Percentiles rank a stretch among this genome's conserved stretches.
phyloP scores from a whole-genome alignment of 92 coral and sea anemone species.

The Porites evermanni region DNA sequence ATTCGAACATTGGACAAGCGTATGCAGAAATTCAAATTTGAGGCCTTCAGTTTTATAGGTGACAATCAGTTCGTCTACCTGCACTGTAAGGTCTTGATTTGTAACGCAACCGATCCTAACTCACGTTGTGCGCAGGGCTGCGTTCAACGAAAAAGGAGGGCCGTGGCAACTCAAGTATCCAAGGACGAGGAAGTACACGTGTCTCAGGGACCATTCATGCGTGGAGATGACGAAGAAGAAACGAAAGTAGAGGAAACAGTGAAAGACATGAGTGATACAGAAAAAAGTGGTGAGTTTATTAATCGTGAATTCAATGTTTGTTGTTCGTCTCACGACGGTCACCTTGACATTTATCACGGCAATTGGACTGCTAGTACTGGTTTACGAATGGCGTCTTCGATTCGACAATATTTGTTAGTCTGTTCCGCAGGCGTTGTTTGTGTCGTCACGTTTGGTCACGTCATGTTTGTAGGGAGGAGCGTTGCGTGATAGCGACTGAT shows the following conservation, averaged over 20 bases:
- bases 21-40: conserved; percentile 50
- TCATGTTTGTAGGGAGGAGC: too few relatives aligned
- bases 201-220: conserved; percentile 33
- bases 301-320: too few relatives aligned
- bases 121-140: conserved; percentile 57
- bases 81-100: conserved; percentile 70
- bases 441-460: too few relatives aligned
- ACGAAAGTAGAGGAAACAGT: not conserved
- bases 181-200: conserved; percentile 12
- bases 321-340: too few relatives aligned
- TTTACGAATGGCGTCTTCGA: too few relatives aligned
- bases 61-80: conserved; percentile 63
- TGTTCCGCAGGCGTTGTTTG: too few relatives aligned
- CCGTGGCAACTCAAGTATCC: not conserved
- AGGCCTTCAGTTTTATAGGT: conserved; percentile 63
- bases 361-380: too few relatives aligned
- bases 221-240: not conserved
- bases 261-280: not conserved
- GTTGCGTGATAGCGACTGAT: too few relatives aligned
- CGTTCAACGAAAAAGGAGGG: conserved; percentile 5
- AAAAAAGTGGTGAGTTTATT: conserved; percentile 16
- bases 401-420: too few relatives aligned
- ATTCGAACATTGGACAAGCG: conserved; percentile 30
- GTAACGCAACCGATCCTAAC: conserved; percentile 58
- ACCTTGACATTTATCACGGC: too few relatives aligned